These are phyloP conservation scores for Zootoca vivipara DNA, from an alignment of 2,113 vertebrate species.

Conservation along the genomic window DNA sequence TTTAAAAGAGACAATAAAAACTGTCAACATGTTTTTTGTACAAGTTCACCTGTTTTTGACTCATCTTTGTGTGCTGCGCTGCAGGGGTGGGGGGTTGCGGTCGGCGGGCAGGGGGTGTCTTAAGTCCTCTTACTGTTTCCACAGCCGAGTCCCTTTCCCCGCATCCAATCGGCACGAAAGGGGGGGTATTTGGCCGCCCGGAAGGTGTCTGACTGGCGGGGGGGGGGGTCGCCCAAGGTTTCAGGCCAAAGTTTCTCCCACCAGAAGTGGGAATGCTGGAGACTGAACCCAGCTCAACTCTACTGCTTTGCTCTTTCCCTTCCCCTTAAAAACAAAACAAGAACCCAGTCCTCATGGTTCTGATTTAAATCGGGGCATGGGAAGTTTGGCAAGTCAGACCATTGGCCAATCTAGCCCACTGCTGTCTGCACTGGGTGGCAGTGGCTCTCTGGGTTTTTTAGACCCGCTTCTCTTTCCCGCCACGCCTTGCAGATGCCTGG, in stretches of 20 bases:
- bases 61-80: not conserved
- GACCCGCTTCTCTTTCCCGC: too few species aligned
- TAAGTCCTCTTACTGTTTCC: not conserved
- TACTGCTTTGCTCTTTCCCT: too few species aligned
- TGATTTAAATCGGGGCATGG: too few species aligned
- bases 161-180: too few species aligned
- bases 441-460: not conserved
- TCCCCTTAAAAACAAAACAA: too few species aligned
- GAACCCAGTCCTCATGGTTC: too few species aligned
- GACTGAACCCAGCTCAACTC: too few species aligned
- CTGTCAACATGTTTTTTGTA: constrained; percentile 13
- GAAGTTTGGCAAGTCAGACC: too few species aligned
- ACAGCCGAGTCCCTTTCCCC: too few species aligned
- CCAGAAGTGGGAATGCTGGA: not conserved
- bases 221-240: not conserved
- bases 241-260: not conserved
- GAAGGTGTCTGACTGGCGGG: too few species aligned
- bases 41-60: not conserved
- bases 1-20: constrained; percentile 29
- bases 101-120: not conserved
- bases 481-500: not conserved
- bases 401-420: too few species aligned
- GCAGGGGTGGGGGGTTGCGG: rapidly evolving
- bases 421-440: not conserved
- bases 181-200: too few species aligned